Percentiles rank a stretch among this genome's conserved stretches.
phyloP scores from a whole-genome alignment of 2,797 vertebrate genomes.

The Ambastaia sidthimunki region DNA sequence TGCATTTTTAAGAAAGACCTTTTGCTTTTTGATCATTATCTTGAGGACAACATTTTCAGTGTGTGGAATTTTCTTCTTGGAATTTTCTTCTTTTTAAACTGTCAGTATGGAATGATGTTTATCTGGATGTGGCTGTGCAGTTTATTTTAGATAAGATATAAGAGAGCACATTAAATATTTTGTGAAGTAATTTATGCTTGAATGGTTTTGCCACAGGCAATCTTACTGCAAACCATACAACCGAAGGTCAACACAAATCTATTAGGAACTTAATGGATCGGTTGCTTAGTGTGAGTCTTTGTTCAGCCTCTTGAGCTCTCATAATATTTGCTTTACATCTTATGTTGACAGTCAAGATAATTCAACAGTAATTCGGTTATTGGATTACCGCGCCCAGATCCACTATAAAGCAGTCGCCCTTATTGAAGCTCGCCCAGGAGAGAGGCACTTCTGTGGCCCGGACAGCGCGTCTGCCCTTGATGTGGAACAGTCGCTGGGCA shows the following conservation, averaged over 20 bases:
- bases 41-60: background rate
- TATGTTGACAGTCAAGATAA: conserved; percentile 37
- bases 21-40: background rate
- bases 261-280: background rate
- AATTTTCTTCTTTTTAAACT: background rate
- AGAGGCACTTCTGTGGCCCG: conserved; percentile 87
- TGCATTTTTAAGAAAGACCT: background rate
- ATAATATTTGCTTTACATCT: conserved; percentile 5
- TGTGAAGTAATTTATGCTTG: background rate
- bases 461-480: conserved; percentile 89
- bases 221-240: background rate
- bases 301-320: background rate
- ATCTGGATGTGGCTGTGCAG: background rate
- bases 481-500: conserved; percentile 83
- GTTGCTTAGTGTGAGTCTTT: background rate
- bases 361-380: conserved; percentile 18
- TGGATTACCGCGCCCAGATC: conserved; percentile 84
- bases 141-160: background rate
- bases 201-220: background rate
- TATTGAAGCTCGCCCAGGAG: conserved; percentile 88
- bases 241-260: background rate
- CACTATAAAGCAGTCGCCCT: conserved; percentile 89
- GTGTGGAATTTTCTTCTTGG: background rate
- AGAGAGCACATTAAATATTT: background rate
- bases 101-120: background rate